Base-by-base conservation (phyloP, 2,888 invertebrate species). In the Scaptomyza cyrtandrae region DNA sequence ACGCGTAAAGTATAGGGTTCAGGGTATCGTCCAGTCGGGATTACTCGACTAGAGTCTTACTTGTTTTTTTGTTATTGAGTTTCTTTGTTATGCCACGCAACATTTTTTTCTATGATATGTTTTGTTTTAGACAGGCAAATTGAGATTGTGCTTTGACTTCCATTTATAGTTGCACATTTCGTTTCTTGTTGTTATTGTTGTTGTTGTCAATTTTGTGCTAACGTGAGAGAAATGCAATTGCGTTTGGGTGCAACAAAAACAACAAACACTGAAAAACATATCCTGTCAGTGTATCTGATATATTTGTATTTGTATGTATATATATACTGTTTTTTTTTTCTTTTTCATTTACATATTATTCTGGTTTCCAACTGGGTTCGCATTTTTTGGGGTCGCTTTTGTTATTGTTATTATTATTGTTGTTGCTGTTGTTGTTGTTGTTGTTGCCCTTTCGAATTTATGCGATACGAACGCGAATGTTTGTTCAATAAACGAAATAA, bases 401-500 rank as follows among this genome's bases (percentile, higher is more conserved):
- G 50, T 76, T 57, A n/a, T 56, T 69, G 39, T 66, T 65, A 52
- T 63, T 46, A 46, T 54, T 66, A 45, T 84, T 71, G 61, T 71
- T 61, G 60, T 49, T 58, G 63, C 57, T 69, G 39, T 66, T 65
- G 49, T 63, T 46, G 44, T 54, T 66, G 45, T 84, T 71, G 61
- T 71, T 61, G 60, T 49, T 58, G 63, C 57, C 61, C 67, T 53
- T 81, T 71, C 66, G 68, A 72, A 88, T 83, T 83, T 86, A 83
- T 88, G 83, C 88, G 83, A 83, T 83, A 78, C 79, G 81, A 74
- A 74, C 78, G 83, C 84, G 83, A 83, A 83, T 83, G 83, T 83
- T 83, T 83, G 88, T 83, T 83, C 83, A 83, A 83, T 83, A 83
- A 83, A 83, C 88, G 88, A 83, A 83, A 83, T 83, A 83, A 83